Evolutionary conservation across 37 sponge, comb jelly and placozoan genomes (phyloP), one percentile per base, ranked within the genome.

Genomic region (Diacarnus erythraeanus): DNA sequence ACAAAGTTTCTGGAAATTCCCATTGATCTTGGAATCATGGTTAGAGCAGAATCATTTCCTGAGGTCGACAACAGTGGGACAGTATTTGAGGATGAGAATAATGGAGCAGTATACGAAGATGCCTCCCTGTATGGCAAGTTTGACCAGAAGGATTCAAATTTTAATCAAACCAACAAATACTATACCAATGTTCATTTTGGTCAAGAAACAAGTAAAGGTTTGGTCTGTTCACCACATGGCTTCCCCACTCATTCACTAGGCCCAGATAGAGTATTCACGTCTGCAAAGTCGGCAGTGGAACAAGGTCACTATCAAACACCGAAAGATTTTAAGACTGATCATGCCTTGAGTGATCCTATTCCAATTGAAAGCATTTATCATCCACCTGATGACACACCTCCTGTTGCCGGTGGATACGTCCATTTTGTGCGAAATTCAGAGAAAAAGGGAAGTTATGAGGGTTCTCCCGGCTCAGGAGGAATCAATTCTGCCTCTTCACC

Each of bases 1-100:
- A 31, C 64, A 21, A 56, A 59, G 20, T 57, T 77, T 64, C 42
- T 81, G 0, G 88, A 87, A 20, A 81, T 87, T n/a, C 88, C 88
- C 1, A 60, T 81, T 27, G 77, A 81, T 41, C 72, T 87, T 29
- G 61, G 77, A 5, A 87, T 87, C 54, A 44, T 69, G 59, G 82
- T 87, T 25, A 56, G 72, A 2, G 60, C 71, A 1, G 74, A 66
- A 2, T 31, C 37, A 17, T 36, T 51, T 22, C 29, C 61, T 5
- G 72, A 71, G 23, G 77, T 70, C 15, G 33, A 26, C 12, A 80
- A 79, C 8, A 64, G 76, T 0, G 51, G 51, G 12, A n/a, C n/a
- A n/a, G 60, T 17, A 10, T 21, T 41, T 3, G 60, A 56, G 29
- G 69, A 75, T 1, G 38, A 22, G 9, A 80, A 87, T 6, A 64